Base-by-base conservation (phyloP, 1,140 invertebrate species). In the Drosophila simulans region DNA sequence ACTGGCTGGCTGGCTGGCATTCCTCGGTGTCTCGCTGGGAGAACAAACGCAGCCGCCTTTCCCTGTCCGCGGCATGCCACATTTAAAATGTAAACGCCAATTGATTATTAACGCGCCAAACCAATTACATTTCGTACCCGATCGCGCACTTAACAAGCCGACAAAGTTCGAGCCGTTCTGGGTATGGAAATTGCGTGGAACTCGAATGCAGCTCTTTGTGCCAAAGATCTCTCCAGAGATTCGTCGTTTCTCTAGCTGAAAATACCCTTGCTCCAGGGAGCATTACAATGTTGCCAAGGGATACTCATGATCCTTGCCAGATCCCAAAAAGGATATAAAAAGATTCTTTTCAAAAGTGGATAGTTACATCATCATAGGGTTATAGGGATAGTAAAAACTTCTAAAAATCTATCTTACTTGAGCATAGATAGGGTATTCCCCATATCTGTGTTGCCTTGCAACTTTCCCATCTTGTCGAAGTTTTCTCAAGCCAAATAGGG, bases 1-100 rank as follows among this genome's bases (percentile, higher is more conserved):
- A 13, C 43, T 37, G 35, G 17, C 51, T 39, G 37, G 17, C 20
- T 22, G 20, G 20, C 34, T 39, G 37, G 17, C 51, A 70, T 70
- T 70, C 66, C 39, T 34, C 34, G 51, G 66, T 69, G 66, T 70
- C 66, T 70, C 64, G 37, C 66, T 69, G 43, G 3, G 37, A 70
- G 64, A 70, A 72, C 69, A 72, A 72, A 72, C 68, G 46, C 22
- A 17, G 59, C 66, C 55, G 69, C 55, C 45, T 49, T 45, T 53
- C 27, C 60, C 27, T 39, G 15, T 13, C 45, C 40, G 66, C 52
- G 64, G 51, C 66, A 70, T 70, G 66, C 66, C 65, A 70, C 66
- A 70, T 70, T 70, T 70, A 70, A 69, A 70, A 70, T 70, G 66
- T 72, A 72, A 72, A 72, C 68, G 68, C 68, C 69, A 72, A 72